Conservation (phyloP, 2,888 invertebrate genomes). For the Oscheius myriophilus region DNA sequence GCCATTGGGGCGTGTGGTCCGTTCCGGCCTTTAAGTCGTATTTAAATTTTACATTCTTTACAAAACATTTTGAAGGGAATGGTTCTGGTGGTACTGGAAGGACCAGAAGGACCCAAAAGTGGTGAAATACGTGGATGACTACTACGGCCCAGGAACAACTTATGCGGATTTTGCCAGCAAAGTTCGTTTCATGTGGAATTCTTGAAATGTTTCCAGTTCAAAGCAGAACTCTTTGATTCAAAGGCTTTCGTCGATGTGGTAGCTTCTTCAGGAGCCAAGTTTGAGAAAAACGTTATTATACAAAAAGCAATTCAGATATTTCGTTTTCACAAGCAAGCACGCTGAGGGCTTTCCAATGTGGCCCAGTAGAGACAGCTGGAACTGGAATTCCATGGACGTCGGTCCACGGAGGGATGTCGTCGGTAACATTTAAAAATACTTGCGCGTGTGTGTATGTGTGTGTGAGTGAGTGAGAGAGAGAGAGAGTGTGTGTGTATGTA, state of each 20-base stretch:
- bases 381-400: constrained; percentile 74
- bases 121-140: constrained; percentile 80
- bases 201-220: constrained; percentile 76
- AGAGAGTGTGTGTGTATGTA: background rate
- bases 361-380: constrained; percentile 73
- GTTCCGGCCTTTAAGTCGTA: constrained; percentile 48
- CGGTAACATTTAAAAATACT: constrained; percentile 60
- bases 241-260: constrained; percentile 86
- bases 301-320: constrained; percentile 69
- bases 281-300: no score
- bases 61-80: constrained; percentile 76
- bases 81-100: constrained; percentile 77
- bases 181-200: constrained; percentile 37
- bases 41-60: no score
- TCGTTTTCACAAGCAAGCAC: constrained; percentile 74
- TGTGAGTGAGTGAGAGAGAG: background rate
- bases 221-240: constrained; percentile 88
- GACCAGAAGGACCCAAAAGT: constrained; percentile 54
- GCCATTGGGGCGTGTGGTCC: constrained; percentile 73
- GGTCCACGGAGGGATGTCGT: constrained; percentile 74
- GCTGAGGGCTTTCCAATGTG: constrained; percentile 75
- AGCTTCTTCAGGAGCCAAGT: constrained; percentile 86
- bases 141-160: constrained; percentile 85
- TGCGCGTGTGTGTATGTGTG: background rate
- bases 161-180: constrained; percentile 87